Conservation (phyloP, 2,113 vertebrate genomes). For the Silurus glanis region DNA sequence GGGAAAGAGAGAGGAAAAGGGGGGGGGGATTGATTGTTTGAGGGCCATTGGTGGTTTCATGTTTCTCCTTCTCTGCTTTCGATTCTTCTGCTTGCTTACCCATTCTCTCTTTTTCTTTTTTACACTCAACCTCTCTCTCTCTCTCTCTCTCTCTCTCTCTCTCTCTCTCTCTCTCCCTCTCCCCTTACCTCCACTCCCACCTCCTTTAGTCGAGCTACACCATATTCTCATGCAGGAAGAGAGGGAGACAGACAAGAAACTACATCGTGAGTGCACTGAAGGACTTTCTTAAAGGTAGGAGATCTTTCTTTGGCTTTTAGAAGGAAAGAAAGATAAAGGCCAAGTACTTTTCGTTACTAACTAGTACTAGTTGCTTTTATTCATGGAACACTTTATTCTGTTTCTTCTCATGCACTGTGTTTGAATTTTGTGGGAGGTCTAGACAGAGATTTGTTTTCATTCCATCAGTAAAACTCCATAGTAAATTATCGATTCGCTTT, state of each 20-base stretch:
- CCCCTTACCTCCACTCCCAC: conserved; percentile 25
- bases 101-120: conserved; percentile 2
- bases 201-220: conserved; percentile 48
- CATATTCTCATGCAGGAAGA: conserved; percentile 48
- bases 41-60: conserved; percentile 48
- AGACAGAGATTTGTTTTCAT: conserved; percentile 11
- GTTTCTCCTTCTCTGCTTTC: conserved; percentile 52
- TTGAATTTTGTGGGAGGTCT: conserved; percentile 17
- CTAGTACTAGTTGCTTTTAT: neutral
- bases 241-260: conserved; percentile 36
- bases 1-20: conserved; percentile 25
- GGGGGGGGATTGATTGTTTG: conserved; percentile 48
- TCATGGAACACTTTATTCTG: neutral
- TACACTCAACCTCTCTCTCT: too few species aligned
- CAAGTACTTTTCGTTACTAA: neutral
- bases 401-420: neutral
- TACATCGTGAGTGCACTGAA: neutral
- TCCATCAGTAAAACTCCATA: neutral
- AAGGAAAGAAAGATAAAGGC: neutral
- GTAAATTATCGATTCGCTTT: neutral
- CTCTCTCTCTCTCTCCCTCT: conserved; percentile 15
- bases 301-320: neutral
- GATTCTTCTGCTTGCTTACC: conserved; percentile 30
- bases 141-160: conserved; percentile 32
- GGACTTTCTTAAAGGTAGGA: conserved; percentile 44